phyloP scores from a whole-genome alignment of 2,113 vertebrate species.

The Scalopus aquaticus region DNA sequence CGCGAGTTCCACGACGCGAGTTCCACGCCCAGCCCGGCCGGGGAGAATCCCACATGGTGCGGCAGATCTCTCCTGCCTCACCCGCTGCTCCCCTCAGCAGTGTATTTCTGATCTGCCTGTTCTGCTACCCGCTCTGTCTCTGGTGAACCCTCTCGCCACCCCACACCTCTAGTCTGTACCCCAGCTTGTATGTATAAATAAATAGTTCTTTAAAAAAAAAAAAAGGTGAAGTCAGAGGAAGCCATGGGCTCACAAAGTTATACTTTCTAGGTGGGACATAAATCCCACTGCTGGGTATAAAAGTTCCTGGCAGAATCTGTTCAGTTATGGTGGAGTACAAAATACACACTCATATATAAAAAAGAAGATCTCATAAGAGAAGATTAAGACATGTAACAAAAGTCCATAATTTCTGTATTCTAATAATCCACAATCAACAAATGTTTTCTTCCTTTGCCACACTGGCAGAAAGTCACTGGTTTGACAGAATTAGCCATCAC shows the following conservation, averaged over 20 bases:
- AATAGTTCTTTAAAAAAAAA: too few relatives aligned
- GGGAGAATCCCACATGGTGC: too few relatives aligned
- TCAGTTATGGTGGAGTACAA: background rate
- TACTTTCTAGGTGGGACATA: background rate
- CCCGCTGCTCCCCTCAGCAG: too few relatives aligned
- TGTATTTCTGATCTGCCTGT: too few relatives aligned
- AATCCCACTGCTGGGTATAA: background rate
- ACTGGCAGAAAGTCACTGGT: background rate
- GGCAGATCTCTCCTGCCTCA: too few relatives aligned
- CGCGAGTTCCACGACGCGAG: too few relatives aligned
- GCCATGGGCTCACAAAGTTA: background rate
- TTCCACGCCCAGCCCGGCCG: too few relatives aligned
- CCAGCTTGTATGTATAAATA: too few relatives aligned
- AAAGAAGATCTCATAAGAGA: background rate
- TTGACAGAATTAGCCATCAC: background rate
- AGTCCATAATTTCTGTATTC: background rate
- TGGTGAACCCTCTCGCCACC: too few relatives aligned
- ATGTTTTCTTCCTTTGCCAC: background rate
- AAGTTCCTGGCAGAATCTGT: conserved; percentile 1
- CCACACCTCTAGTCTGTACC: too few relatives aligned
- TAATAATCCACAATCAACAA: background rate
- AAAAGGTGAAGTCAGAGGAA: background rate
- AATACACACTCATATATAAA: background rate
- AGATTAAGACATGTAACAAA: background rate
- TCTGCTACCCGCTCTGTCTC: too few relatives aligned